These are phyloP conservation scores for Heliornis fulica DNA, from an alignment of 2,113 vertebrate species.

Conservation along the genomic window DNA sequence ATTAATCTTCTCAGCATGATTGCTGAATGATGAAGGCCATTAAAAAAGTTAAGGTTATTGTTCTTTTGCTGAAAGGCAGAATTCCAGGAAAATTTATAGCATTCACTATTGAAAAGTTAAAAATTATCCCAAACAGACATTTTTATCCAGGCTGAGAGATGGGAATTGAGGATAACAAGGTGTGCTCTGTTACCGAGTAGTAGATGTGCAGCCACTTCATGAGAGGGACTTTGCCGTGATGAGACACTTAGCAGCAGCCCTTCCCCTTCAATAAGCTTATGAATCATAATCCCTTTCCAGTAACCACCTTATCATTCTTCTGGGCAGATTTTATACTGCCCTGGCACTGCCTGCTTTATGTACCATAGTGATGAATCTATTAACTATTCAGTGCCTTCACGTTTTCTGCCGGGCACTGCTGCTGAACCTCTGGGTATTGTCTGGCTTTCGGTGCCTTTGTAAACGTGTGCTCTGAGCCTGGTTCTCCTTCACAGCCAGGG, in stretches of 20 bases:
- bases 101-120: not conserved
- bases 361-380: not conserved
- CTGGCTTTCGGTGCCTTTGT: not conserved
- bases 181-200: not conserved
- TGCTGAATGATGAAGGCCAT: not conserved
- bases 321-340: not conserved
- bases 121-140: not conserved
- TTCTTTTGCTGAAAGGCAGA: not conserved
- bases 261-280: not conserved
- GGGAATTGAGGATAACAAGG: not conserved
- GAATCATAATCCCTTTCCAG: constrained; percentile 4
- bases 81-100: not conserved
- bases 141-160: not conserved
- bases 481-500: not conserved
- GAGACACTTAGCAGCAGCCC: not conserved
- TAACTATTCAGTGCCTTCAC: not conserved
- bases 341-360: not conserved
- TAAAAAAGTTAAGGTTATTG: not conserved
- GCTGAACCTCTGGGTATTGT: not conserved
- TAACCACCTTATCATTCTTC: not conserved
- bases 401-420: not conserved
- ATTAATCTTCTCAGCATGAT: not conserved
- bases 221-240: not conserved
- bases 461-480: not conserved
- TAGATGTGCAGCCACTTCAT: not conserved